Conservation (phyloP, 1,140 invertebrate genomes). For the Sycobia sp. region DNA sequence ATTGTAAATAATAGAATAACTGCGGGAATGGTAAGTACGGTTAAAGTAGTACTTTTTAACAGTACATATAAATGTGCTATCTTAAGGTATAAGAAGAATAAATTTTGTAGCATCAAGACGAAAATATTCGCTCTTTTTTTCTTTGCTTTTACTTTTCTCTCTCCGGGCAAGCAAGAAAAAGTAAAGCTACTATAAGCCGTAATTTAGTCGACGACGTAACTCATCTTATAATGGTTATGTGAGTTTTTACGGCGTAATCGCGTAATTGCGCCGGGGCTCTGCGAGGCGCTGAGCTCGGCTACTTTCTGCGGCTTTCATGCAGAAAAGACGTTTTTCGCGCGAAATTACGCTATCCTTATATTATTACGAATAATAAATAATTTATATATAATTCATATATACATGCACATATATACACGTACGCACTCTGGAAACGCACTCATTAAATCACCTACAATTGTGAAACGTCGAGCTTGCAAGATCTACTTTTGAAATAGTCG, state of each 20-base stretch:
- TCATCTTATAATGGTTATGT: constrained; percentile 43
- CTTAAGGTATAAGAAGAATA: too few relatives aligned
- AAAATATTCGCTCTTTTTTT: constrained; percentile 5
- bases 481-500: constrained; percentile 16
- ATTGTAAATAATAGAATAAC: too few relatives aligned
- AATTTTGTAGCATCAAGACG: constrained; percentile 13
- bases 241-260: constrained; percentile 37
- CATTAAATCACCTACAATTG: constrained; percentile 18
- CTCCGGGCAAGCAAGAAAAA: constrained; percentile 1
- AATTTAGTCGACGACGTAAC: constrained; percentile 42
- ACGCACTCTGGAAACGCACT: not conserved
- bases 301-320: constrained; percentile 4
- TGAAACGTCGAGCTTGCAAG: constrained; percentile 1
- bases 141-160: not conserved
- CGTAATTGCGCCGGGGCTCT: constrained; percentile 36
- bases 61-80: too few relatives aligned
- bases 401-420: too few relatives aligned
- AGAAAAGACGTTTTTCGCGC: constrained; percentile 28
- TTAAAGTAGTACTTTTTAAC: too few relatives aligned
- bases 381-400: constrained; percentile 5
- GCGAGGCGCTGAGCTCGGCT: constrained; percentile 13
- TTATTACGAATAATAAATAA: constrained; percentile 29
- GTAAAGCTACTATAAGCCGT: constrained; percentile 24
- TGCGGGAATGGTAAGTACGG: too few relatives aligned
- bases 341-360: constrained; percentile 23